Percentiles rank a stretch among this genome's conserved stretches.
Evolutionary conservation across 2,113 vertebrate species (phyloP).

Genomic region (Echinops telfairi): DNA sequence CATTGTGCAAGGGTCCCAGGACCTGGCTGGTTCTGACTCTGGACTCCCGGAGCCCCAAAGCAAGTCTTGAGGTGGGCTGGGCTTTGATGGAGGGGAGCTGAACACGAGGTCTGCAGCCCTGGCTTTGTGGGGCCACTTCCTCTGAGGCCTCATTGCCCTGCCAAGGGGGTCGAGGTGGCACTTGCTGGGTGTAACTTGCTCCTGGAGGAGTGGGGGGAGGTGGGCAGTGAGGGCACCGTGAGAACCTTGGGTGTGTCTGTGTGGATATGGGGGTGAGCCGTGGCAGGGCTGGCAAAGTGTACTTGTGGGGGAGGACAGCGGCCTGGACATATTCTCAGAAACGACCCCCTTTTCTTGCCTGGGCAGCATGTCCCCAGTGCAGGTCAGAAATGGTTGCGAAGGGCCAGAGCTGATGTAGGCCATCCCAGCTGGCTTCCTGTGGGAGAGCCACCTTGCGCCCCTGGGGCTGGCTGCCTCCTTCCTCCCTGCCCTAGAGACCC

Average conservation of each 20-base stretch:
- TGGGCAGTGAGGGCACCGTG: fast-evolving
- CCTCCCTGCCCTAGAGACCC: background rate
- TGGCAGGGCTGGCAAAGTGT: no score
- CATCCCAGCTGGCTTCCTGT: background rate
- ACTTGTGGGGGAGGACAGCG: background rate
- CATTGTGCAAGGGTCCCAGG: background rate
- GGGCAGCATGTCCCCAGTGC: no score
- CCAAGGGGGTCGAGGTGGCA: background rate
- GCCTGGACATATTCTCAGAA: background rate
- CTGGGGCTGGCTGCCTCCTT: fast-evolving
- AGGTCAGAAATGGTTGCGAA: background rate
- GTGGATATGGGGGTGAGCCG: background rate
- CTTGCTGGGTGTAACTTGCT: no score
- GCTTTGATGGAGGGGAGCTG: background rate
- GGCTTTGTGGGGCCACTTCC: fast-evolving
- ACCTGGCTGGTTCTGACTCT: background rate
- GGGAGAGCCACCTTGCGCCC: background rate
- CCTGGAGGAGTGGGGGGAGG: background rate
- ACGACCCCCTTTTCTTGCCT: no score
- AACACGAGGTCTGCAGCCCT: background rate
- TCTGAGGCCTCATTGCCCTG: background rate
- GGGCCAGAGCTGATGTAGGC: no score
- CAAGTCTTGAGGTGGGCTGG: fast-evolving
- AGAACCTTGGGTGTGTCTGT: background rate
- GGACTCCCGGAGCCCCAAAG: background rate